Evolutionary conservation across 2,797 vertebrate genomes (phyloP).

Genomic region (Podarcis siculus): DNA sequence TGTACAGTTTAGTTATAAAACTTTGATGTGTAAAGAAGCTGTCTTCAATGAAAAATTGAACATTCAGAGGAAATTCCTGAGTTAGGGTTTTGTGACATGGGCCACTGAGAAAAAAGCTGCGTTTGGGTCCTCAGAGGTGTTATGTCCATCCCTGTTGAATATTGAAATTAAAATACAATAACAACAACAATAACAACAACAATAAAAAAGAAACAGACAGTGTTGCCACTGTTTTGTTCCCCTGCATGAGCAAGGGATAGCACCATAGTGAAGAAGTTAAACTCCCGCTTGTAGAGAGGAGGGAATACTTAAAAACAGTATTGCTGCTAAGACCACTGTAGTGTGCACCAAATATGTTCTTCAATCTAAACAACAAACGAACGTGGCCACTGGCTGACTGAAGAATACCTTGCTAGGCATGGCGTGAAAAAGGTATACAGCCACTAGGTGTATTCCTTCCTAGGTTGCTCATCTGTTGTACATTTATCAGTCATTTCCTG

Average conservation of each 20-base stretch:
- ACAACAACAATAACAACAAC: constrained; percentile 55
- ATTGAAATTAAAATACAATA: constrained; percentile 86
- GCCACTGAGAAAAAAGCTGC: constrained; percentile 92
- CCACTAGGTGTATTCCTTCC: constrained; percentile 93
- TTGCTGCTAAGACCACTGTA: constrained; percentile 99
- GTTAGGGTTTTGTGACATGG: constrained; percentile 97
- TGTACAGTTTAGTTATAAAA: constrained; percentile 93
- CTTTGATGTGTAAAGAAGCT: constrained; percentile 89
- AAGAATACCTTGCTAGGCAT: constrained; percentile 80
- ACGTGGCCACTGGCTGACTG: constrained; percentile 89
- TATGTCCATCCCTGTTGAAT: constrained; percentile 86
- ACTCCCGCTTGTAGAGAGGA: constrained; percentile 88
- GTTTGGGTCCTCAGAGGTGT: constrained; percentile 95
- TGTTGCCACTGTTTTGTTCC: constrained; percentile 83
- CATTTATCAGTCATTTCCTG: constrained; percentile 99
- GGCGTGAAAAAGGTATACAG: constrained; percentile 63
- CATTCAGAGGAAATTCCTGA: constrained; percentile 99
- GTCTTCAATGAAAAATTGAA: constrained; percentile 94
- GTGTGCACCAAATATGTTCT: constrained; percentile 91
- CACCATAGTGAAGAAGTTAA: constrained; percentile 91
- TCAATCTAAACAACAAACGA: constrained; percentile 81
- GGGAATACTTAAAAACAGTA: constrained; percentile 95
- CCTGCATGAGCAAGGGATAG: constrained; percentile 88
- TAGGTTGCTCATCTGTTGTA: constrained; percentile 97
- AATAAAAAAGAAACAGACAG: constrained; percentile 81